These are phyloP conservation scores for Notodonta ziczac DNA, from an alignment of 2,888 invertebrate genomes.

Conservation along the genomic window DNA sequence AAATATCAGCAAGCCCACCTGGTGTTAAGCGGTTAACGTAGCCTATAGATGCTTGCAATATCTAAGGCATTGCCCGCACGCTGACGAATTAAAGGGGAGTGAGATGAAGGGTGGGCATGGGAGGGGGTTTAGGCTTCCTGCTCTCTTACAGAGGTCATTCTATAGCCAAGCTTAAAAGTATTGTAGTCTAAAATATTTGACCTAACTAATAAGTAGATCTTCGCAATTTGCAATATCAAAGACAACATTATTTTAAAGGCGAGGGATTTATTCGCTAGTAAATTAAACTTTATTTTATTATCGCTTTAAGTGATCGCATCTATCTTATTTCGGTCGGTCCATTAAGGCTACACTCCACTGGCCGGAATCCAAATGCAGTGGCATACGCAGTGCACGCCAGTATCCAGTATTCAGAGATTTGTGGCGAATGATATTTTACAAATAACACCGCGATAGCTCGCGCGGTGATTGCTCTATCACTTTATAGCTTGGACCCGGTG, in stretches of 20 bases:
- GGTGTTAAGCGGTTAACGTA: too few relatives aligned
- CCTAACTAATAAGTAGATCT: background rate
- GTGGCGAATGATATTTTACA: conserved; percentile 6
- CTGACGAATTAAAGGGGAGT: too few relatives aligned
- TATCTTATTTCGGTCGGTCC: conserved; percentile 41
- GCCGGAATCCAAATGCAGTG: conserved; percentile 53
- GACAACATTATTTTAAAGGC: background rate
- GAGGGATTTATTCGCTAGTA: conserved; percentile 24
- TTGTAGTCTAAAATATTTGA: too few relatives aligned
- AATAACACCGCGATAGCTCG: background rate
- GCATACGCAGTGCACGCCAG: conserved; percentile 15
- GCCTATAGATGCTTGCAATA: too few relatives aligned
- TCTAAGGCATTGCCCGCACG: too few relatives aligned
- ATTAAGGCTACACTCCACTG: conserved; percentile 57
- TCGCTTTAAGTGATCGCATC: conserved; percentile 38
- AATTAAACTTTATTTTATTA: conserved; percentile 33
- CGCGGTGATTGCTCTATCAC: too few relatives aligned
- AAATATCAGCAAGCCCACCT: too few relatives aligned
- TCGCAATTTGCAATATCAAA: background rate
- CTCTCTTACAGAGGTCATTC: too few relatives aligned
- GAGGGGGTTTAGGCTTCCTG: too few relatives aligned
- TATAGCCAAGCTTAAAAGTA: too few relatives aligned
- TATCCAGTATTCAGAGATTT: conserved; percentile 32
- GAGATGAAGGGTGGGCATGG: too few relatives aligned
- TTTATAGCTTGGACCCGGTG: too few relatives aligned